Base-by-base conservation (phyloP, 2,797 vertebrate species). In the Argentina silus region DNA sequence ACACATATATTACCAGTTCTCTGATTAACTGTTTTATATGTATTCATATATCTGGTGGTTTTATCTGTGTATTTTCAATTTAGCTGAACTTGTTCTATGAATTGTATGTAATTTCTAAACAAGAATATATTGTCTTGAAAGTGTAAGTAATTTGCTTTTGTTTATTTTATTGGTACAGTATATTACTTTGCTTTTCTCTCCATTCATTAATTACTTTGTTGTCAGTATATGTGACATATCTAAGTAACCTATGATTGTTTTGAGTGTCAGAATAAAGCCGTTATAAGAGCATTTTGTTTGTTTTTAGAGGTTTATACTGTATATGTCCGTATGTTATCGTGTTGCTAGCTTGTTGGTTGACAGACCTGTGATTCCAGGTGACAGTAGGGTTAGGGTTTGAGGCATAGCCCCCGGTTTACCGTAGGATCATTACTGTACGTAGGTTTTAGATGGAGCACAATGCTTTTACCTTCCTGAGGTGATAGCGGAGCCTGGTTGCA, bases 191-290 rank as follows among this genome's bases (percentile, higher is more conserved):
- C 62, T 51, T 65, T 68, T 74, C 61, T 51, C 56, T 83, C 91
- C 82, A 65, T 76, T 85, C 82, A 87, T 87, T 62, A 77, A 73
- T 83, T 76, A 23, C 86, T 88, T 90, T 89, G 86, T 87, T 91
- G 90, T 91, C 86, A 85, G 74, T 80, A 81, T 81, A 86, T 89
- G 90, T 91, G 87, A 85, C 88, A 87, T 88, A 89, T 89, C 64
- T 75, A 88, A 88, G 83, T 91, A 90, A 89, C 68, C 85, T 87
- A 82, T 91, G 88, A 86, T 90, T 92, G 90, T 91, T 92, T 92
- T 91, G 86, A 86, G 88, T 93, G 91, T 92, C 86, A 82, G 88
- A 92, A 93, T 93, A 91, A 93, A 92, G 80, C 84, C 78, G 83
- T 87, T 86, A 85, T 84, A 78, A 78, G 83, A 90, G 82, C 77